Conservation (phyloP, 1,140 invertebrate genomes). For the Halesus radiatus region DNA sequence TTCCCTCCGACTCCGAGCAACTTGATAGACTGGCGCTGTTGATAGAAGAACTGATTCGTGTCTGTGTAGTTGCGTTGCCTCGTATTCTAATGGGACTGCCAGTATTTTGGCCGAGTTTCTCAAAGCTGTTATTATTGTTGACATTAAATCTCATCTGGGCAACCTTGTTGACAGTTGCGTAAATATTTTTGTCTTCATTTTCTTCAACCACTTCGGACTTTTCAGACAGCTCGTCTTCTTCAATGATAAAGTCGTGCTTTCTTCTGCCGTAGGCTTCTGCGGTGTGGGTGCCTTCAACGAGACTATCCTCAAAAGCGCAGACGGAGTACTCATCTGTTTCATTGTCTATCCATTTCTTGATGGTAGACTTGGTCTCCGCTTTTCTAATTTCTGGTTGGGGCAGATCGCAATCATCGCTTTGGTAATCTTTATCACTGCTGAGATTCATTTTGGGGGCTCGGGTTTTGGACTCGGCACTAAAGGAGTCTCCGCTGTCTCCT, state of each 20-base stretch:
- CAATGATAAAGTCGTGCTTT: constrained; percentile 64
- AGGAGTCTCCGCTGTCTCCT: constrained; percentile 63
- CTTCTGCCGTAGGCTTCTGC: constrained; percentile 49
- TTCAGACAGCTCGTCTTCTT: constrained; percentile 63
- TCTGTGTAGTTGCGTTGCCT: constrained; percentile 59
- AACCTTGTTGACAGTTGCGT: constrained; percentile 69
- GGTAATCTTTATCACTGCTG: constrained; percentile 51
- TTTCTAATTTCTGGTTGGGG: constrained; percentile 35
- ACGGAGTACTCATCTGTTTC: constrained; percentile 50
- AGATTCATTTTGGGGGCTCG: constrained; percentile 47
- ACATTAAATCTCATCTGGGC: constrained; percentile 66
- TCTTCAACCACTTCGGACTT: constrained; percentile 39
- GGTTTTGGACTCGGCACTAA: constrained; percentile 50
- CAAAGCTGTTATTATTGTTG: constrained; percentile 67
- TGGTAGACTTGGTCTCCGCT: constrained; percentile 37
- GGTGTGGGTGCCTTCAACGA: constrained; percentile 55
- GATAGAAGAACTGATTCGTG: constrained; percentile 64
- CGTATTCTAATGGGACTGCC: constrained; percentile 66
- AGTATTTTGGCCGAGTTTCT: constrained; percentile 52
- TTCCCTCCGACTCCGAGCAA: constrained; percentile 70
- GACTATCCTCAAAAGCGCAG: constrained; percentile 61
- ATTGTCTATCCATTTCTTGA: constrained; percentile 53
- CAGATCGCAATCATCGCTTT: constrained; percentile 50
- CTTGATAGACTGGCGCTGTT: constrained; percentile 70
- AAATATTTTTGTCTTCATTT: constrained; percentile 65